Base-by-base conservation (phyloP, 2,888 invertebrate species). In the Lycophotia porphyrea region DNA sequence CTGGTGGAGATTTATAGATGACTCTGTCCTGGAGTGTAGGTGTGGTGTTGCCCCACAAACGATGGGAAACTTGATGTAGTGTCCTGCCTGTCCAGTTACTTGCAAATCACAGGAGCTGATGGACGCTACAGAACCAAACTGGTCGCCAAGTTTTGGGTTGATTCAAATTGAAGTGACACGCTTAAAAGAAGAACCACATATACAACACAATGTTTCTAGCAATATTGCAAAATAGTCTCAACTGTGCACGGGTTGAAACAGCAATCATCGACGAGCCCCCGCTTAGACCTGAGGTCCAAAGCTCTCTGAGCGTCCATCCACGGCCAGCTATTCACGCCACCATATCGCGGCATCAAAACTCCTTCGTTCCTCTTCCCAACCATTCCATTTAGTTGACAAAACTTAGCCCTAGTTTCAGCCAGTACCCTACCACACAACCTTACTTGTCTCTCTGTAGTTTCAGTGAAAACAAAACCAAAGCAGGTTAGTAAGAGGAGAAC, bases 181-280 rank as follows among this genome's bases (percentile, higher is more conserved):
- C 34, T 34, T 4, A 34, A 5, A 34, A 34, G 5, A 34, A 34
- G 34, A 24, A 8, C 21, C 47, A 24, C 21, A 47, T 47, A 34
- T 4, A 34, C 34, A 31, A 18, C 31, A 15, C 27, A 31, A 31
- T 3, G 0, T 2, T 34, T 34, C 21, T 60, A 60, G 13, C 92
- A 93, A 74, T 92, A 92, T 1, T 84, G 71, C 24, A 89, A 39
- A 9, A 92, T 80, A 65, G 91, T 91, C 0, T 84, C 72, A 1
- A 88, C n/a, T 7, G 87, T 76, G 78, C 93, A 93, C 0, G 91
- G 85, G 11, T 92, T 91, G 5, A 87, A 87, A 71, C 93, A 93
- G 87, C 93, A 93, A 42, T 70, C 55, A 81, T 83, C 60, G 4
- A 60, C 60, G 5, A 84, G 34, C 89, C 76, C 74, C 13, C 76